Evolutionary conservation across 2,797 vertebrate species (phyloP), one percentile per base, ranked within the genome.

Genomic region (Pseudochaenichthys georgianus): DNA sequence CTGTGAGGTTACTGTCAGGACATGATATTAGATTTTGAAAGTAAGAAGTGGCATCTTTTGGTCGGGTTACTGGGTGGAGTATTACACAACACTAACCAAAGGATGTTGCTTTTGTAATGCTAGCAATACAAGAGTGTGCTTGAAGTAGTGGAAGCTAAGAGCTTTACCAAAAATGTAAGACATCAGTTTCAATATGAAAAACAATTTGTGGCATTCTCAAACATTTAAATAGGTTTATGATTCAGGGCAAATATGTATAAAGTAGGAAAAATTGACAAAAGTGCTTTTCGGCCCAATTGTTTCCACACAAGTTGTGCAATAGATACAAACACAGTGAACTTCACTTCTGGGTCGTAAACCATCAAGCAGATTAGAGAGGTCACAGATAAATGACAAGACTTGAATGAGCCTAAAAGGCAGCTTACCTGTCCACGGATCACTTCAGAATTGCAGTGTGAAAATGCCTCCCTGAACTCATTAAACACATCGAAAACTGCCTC

Each of bases 281-380:
- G 10, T 13, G 12, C 13, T 52, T 50, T 38, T 47, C 2, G 47
- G 15, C 31, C 0, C 1, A 38, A 3, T 38, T 46, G 8, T 41
- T 8, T 52, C 5, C n/a, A 41, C 43, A 71, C 21, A 48, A 9
- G 73, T 53, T 64, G 6, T 66, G 52, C 17, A 59, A 69, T 61
- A 65, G 51, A 55, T 42, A 43, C 10, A 50, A 46, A 55, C 17
- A 47, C 17, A 19, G n/a, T 42, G 4, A 58, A 48, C 17, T 59
- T 78, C 2, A 52, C 65, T 16, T 70, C 2, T 61, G 9, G 11
- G 23, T 54, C 19, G 41, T 38, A 48, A 62, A 53, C 15, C n/a
- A 13, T 41, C 47, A 48, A 11, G 21, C 42, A 62, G 51, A 72
- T 65, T 13, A 57, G 23, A 54, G 3, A 23, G 4, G 3, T 63